Evolutionary conservation across 2,888 invertebrate genomes (phyloP), one percentile per base, ranked within the genome.

Genomic region (Drosophila sordidula): DNA sequence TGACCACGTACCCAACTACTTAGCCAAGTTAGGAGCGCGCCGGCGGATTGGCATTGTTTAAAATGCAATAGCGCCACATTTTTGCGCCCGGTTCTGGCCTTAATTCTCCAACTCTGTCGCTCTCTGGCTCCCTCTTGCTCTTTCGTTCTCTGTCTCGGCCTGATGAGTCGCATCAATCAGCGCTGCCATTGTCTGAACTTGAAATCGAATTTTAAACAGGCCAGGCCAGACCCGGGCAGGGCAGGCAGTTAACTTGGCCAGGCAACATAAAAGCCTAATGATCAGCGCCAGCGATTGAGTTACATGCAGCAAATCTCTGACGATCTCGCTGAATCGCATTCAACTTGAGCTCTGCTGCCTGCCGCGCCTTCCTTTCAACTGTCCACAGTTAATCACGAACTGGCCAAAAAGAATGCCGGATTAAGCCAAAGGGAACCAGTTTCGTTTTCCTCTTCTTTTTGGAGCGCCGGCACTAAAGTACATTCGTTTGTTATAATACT

Each of bases 201-300:
- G 87, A 87, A 83, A 86, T 80, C 73, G 84, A 80, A 74, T 86
- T 85, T 82, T 87, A 75, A 85, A 67, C 78, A 78, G 85, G 34
- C 34, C 64, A 58, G 47, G 26, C 26, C 26, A 26, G 25, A 3
- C 16, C 22, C 46, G 32, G 22, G 25, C 62, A 38, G 26, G 38
- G 29, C 22, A 29, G 49, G 25, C 64, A 61, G 69, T 70, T 59
- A 61, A 39, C 47, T 51, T 69, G 57, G 64, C 57, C 52, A 18
- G 47, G 62, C 82, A 84, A 81, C 85, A 87, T 87, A 78, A 83
- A 84, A 82, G 74, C 88, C 84, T 88, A 85, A 85, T 88, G 88
- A 85, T 88, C 85, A 85, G 80, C 65, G 87, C 85, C 87, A 67
- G 79, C 88, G 85, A 85, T 85, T 85, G 88, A 88, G 88, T 85